Evolutionary conservation across 2,113 vertebrate species (phyloP).

Genomic region (Atrichornis clamosus): DNA sequence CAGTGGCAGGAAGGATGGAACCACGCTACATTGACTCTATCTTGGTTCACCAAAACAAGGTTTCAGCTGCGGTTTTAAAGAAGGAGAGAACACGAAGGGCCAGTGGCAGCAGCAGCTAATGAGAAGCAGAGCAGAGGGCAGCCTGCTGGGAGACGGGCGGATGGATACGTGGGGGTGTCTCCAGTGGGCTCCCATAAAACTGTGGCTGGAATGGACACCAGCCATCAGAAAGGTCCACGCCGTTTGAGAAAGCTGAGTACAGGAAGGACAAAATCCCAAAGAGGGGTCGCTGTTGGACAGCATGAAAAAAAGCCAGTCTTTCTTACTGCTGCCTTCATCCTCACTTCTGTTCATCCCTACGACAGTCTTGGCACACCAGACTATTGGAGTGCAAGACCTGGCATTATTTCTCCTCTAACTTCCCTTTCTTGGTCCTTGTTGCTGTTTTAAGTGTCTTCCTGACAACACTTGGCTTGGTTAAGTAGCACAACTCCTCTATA

Average conservation of each 20-base stretch:
- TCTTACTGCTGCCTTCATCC: not conserved
- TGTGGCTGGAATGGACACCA: not conserved
- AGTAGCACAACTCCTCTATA: not conserved
- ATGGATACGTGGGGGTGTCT: rapidly evolving
- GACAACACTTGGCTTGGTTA: not conserved
- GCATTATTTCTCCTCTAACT: not conserved
- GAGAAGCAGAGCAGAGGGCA: not conserved
- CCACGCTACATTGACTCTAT: slow-evolving; percentile 20
- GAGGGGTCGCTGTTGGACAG: not conserved
- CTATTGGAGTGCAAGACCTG: not conserved
- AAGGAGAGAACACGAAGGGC: not conserved
- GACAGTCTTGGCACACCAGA: not conserved
- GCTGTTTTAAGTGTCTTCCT: not conserved
- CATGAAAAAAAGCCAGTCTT: not conserved
- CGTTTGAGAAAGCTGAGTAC: not conserved
- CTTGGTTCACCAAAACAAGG: not conserved
- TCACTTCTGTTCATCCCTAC: not conserved
- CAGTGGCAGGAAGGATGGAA: slow-evolving; percentile 29
- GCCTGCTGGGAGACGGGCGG: rapidly evolving
- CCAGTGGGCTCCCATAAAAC: not conserved
- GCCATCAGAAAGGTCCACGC: not conserved
- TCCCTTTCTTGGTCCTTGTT: not conserved
- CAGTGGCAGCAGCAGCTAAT: not conserved
- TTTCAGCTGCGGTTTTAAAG: not conserved
- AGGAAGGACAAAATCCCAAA: not conserved